Evolutionary conservation across 1,140 invertebrate species (phyloP).

Genomic region (Drosophila lacertosa): DNA sequence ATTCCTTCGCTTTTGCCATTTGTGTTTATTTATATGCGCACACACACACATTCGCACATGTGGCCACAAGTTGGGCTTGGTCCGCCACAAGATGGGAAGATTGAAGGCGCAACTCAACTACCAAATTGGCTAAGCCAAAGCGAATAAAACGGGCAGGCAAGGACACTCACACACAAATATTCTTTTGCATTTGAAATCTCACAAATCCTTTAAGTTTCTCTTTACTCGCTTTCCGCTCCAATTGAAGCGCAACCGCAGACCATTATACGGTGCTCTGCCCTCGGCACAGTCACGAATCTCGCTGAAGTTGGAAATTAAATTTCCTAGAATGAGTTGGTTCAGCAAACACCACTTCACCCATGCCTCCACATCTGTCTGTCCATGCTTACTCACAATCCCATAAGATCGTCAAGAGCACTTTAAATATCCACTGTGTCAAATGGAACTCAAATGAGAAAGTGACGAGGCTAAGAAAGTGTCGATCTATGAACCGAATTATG

Average conservation of each 20-base stretch:
- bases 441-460: not conserved
- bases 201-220: slow-evolving; percentile 2
- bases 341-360: slow-evolving; percentile 23
- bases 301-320: slow-evolving; percentile 46
- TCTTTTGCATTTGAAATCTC: slow-evolving; percentile 17
- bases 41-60: slow-evolving; percentile 17
- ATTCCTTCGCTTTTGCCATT: slow-evolving; percentile 70
- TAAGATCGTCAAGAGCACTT: too few species aligned
- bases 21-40: slow-evolving; percentile 44
- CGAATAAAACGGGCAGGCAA: slow-evolving; percentile 5
- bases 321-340: slow-evolving; percentile 52
- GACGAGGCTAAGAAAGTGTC: not conserved
- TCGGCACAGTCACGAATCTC: slow-evolving; percentile 17
- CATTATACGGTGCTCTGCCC: slow-evolving; percentile 15
- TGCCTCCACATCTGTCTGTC: slow-evolving; percentile 7
- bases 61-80: slow-evolving; percentile 7
- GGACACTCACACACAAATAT: slow-evolving; percentile 15
- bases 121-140: slow-evolving; percentile 1
- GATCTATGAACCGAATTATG: too few species aligned
- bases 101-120: not conserved
- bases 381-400: not conserved
- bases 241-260: slow-evolving; percentile 47
- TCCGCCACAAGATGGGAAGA: slow-evolving; percentile 4
- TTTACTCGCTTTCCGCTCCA: slow-evolving; percentile 44
- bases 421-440: too few species aligned